These are phyloP conservation scores for Miniopterus natalensis DNA, from an alignment of 2,113 vertebrate genomes.

Conservation along the genomic window DNA sequence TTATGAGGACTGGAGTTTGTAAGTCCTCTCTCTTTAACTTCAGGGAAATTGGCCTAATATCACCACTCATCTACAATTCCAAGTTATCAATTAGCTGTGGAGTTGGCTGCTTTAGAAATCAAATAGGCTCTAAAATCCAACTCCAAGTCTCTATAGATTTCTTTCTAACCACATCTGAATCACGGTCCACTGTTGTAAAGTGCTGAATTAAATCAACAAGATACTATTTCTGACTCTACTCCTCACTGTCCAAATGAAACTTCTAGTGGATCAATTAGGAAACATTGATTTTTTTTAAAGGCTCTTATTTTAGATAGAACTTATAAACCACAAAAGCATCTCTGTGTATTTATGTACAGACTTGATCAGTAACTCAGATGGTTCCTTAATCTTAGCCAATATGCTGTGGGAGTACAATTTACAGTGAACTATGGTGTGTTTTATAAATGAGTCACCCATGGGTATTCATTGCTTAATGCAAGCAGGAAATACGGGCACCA, in stretches of 20 bases:
- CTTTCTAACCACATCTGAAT: conserved; percentile 72
- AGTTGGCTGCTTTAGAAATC: conserved; percentile 73
- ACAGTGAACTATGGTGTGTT: conserved; percentile 20
- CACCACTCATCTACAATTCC: conserved; percentile 71
- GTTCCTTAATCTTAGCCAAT: background rate
- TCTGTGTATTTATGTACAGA: conserved; percentile 45
- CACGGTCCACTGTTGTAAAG: conserved; percentile 61
- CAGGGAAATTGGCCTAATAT: conserved; percentile 56
- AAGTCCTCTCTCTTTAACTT: conserved; percentile 42
- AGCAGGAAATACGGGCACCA: background rate
- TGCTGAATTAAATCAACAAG: conserved; percentile 78
- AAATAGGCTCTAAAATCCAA: conserved; percentile 63
- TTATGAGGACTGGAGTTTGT: conserved; percentile 25
- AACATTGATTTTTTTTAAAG: conserved; percentile 75
- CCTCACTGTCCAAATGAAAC: conserved; percentile 66
- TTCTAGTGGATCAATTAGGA: conserved; percentile 75
- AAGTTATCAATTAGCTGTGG: conserved; percentile 80
- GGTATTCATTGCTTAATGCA: conserved; percentile 55
- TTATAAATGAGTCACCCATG: background rate
- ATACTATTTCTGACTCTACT: conserved; percentile 69
- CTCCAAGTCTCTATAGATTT: conserved; percentile 62
- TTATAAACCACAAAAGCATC: conserved; percentile 63
- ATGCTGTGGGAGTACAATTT: background rate
- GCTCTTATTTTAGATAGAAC: conserved; percentile 66
- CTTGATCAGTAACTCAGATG: conserved; percentile 47